A percentile compares a stretch with the other conserved stretches of the same genome.
Conservation (phyloP, 1,140 invertebrate species). For the Harpegnathos saltator region DNA sequence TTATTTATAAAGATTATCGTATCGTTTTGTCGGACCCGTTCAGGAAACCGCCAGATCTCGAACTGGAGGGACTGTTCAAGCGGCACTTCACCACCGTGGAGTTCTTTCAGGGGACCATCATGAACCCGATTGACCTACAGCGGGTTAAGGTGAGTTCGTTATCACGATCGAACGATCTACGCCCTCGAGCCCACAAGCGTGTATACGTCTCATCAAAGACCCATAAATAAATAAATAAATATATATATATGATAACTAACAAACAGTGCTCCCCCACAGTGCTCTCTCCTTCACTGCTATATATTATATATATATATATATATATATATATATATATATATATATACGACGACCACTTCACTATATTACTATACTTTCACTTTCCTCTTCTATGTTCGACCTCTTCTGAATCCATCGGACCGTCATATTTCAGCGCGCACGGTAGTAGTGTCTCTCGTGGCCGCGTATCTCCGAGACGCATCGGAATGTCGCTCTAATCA, state of each 20-base stretch:
- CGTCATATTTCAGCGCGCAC: constrained; percentile 68
- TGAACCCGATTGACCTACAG: constrained; percentile 99
- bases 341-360: constrained; percentile 43
- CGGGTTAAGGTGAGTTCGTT: constrained; percentile 96
- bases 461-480: not conserved
- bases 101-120: constrained; percentile 99
- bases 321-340: constrained; percentile 47
- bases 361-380: constrained; percentile 43
- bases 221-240: constrained; percentile 9
- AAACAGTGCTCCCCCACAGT: too few species aligned
- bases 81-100: constrained; percentile 99
- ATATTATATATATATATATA: constrained; percentile 40
- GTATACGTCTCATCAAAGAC: constrained; percentile 47
- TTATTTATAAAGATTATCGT: constrained; percentile 80
- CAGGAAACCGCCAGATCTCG: constrained; percentile 97
- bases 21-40: constrained; percentile 81
- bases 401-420: constrained; percentile 63
- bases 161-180: constrained; percentile 71
- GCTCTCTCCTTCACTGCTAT: too few species aligned
- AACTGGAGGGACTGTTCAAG: constrained; percentile 99
- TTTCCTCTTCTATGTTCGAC: constrained; percentile 69
- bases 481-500: not conserved
- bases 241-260: constrained; percentile 15
- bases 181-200: too few species aligned
- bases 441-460: constrained; percentile 55